Conservation (phyloP, 2,888 invertebrate species). For the Cerastoderma edule region DNA sequence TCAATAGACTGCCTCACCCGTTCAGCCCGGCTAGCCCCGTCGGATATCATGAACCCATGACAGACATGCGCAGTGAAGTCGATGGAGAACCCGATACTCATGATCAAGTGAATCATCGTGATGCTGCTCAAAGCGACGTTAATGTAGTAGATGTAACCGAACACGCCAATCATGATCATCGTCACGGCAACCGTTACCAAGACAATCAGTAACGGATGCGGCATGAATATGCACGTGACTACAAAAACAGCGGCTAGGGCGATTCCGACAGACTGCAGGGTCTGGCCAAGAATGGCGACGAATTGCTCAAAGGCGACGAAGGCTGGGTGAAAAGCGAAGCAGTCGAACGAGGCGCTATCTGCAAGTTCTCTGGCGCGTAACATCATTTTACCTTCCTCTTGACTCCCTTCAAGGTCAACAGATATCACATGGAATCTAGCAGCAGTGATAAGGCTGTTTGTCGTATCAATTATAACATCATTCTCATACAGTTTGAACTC, state of each 20-base stretch:
- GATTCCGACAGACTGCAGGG: slow-evolving; percentile 72
- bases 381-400: slow-evolving; percentile 71
- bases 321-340: slow-evolving; percentile 65
- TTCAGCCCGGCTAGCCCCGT: slow-evolving; percentile 39
- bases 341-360: slow-evolving; percentile 58
- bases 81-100: slow-evolving; percentile 78
- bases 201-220: slow-evolving; percentile 70
- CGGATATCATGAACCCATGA: slow-evolving; percentile 66
- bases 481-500: slow-evolving; percentile 49
- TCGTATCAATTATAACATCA: slow-evolving; percentile 62
- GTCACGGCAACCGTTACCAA: slow-evolving; percentile 70
- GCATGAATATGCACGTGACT: slow-evolving; percentile 75
- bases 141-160: slow-evolving; percentile 68
- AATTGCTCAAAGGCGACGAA: slow-evolving; percentile 78
- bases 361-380: slow-evolving; percentile 68
- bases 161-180: slow-evolving; percentile 74
- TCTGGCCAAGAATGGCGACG: slow-evolving; percentile 72
- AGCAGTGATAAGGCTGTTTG: slow-evolving; percentile 85
- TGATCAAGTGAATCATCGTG: slow-evolving; percentile 77
- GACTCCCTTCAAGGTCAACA: slow-evolving; percentile 93
- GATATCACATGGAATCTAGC: slow-evolving; percentile 95
- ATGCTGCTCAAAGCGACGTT: slow-evolving; percentile 73
- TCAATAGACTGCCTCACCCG: slow-evolving; percentile 57
- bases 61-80: slow-evolving; percentile 76
- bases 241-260: slow-evolving; percentile 74